A percentile compares a stretch with the other conserved stretches of the same genome.
Conservation (phyloP, 2,888 invertebrate genomes). For the Hypomecis atomaria region DNA sequence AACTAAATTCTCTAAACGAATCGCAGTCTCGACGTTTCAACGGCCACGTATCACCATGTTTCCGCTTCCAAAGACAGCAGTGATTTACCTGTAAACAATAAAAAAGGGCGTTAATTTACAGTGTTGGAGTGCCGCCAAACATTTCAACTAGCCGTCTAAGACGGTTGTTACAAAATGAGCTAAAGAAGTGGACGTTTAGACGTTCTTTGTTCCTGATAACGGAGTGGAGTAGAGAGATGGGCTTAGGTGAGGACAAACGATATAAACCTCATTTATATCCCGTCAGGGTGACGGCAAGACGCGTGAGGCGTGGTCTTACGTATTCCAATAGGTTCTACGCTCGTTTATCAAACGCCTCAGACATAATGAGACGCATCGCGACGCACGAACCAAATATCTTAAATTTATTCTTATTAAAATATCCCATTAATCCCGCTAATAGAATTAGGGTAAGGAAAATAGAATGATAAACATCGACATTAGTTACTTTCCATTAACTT, state of each 20-base stretch:
- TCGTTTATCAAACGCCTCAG: conserved; percentile 80
- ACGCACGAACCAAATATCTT: conserved; percentile 67
- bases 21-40: conserved; percentile 41
- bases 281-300: conserved; percentile 67
- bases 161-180: conserved; percentile 76
- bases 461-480: conserved; percentile 46
- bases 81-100: conserved; percentile 83
- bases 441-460: conserved; percentile 51
- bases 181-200: conserved; percentile 73
- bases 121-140: conserved; percentile 76
- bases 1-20: conserved; percentile 48
- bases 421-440: conserved; percentile 58
- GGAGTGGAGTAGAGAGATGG: conserved; percentile 72
- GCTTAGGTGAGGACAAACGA: conserved; percentile 80
- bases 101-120: conserved; percentile 81
- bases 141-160: conserved; percentile 80
- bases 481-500: conserved; percentile 39
- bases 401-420: conserved; percentile 70
- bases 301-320: conserved; percentile 77
- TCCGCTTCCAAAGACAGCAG: conserved; percentile 65
- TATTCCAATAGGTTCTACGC: conserved; percentile 71
- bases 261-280: conserved; percentile 82
- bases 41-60: conserved; percentile 61
- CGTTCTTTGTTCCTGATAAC: conserved; percentile 68
- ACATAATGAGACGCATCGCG: conserved; percentile 80